Evolutionary conservation across 2,888 invertebrate genomes (phyloP), one percentile per base, ranked within the genome.

Genomic region (Clanis bilineata): DNA sequence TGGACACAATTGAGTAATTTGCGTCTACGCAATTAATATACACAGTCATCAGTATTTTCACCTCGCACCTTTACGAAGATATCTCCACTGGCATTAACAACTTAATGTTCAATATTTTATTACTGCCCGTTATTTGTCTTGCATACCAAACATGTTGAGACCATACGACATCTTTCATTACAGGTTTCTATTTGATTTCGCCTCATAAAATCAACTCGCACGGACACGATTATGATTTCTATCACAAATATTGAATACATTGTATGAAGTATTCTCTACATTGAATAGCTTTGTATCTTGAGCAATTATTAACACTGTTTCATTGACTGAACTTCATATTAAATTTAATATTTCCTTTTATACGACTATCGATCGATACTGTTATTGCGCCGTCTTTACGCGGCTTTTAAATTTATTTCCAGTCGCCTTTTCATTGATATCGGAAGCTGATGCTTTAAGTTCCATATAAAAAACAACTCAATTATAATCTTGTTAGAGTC

Each of bases 161-260:
- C 83, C 78, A 82, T 76, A 86, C 79, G 85, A 87, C 87, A 88
- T 90, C 88, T 87, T 88, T 87, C 88, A 90, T 90, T 90, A 85
- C 90, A 88, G 86, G 91, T 91, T 91, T 92, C 92, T 91, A 92
- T 91, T 92, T 91, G 91, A 89, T 91, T 90, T 87, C 81, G 84
- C 77, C 82, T 87, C 90, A 88, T 90, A 90, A 88, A 90, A 86
- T 79, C 72, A 75, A 81, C 85, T 90, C 80, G 81, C 88, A 82
- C 80, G 76, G 80, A 83, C 76, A 77, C 83, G 88, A 90, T 90
- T 90, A 88, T 79, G 89, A 86, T 90, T 88, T 89, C 90, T 88
- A 89, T 90, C 84, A 88, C 88, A 89, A 87, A 86, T 86, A 86
- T 83, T 81, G 36, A 43, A 61, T 57, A 88, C 85, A 83, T 79